These are phyloP conservation scores for Odocoileus virginianus DNA, from an alignment of 2,113 vertebrate species.

Conservation along the genomic window DNA sequence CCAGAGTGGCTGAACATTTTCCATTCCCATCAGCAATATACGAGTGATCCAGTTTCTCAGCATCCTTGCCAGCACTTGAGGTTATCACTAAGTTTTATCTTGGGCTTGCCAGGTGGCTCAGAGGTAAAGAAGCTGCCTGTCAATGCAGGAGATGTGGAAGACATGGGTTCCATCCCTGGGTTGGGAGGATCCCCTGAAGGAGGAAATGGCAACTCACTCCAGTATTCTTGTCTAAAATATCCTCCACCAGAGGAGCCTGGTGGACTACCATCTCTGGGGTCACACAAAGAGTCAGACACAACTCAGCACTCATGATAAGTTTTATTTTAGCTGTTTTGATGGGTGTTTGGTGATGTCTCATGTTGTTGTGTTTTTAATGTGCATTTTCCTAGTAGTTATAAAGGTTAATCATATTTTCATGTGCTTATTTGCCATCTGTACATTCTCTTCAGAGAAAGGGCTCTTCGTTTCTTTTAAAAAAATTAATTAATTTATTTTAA, in stretches of 20 bases:
- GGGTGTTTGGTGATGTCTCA: neutral
- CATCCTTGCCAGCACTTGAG: neutral
- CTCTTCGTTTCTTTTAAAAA: neutral
- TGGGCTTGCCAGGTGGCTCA: neutral
- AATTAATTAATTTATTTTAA: neutral
- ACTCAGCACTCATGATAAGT: neutral
- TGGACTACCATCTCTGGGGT: neutral
- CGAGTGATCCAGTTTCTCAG: neutral
- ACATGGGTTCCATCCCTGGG: neutral
- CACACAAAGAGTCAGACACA: neutral
- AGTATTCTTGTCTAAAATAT: neutral
- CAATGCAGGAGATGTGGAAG: neutral
- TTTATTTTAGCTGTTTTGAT: neutral
- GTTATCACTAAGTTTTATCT: neutral
- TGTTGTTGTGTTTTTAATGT: neutral
- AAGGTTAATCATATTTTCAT: neutral
- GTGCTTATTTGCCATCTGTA: neutral
- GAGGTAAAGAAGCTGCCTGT: neutral
- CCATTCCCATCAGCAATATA: neutral
- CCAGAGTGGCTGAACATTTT: neutral
- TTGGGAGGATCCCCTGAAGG: neutral
- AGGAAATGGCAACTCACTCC: neutral
- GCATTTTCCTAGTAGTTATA: neutral
- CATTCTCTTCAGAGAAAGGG: neutral
- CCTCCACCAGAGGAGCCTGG: neutral